Conservation (phyloP, 2,888 invertebrate species). For the Branchellion lobata region DNA sequence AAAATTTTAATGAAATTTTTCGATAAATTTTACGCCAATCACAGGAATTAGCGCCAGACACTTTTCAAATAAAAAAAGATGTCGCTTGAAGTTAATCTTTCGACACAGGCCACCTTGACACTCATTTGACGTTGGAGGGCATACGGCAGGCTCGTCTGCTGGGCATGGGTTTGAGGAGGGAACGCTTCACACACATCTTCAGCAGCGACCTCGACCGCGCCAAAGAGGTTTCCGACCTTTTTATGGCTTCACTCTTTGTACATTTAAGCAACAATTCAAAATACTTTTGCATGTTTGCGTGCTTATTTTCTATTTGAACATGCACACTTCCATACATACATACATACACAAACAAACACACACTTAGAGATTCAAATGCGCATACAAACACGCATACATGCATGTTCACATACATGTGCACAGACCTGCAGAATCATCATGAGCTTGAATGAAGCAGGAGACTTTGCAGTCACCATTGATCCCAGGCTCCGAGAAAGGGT, state of each 20-base stretch:
- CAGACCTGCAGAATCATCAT: conserved; percentile 37
- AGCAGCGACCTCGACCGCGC: conserved; percentile 39
- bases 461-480: not conserved
- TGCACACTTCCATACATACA: too few relatives aligned
- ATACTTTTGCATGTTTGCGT: not conserved
- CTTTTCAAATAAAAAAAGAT: too few relatives aligned
- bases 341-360: too few relatives aligned
- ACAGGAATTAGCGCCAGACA: too few relatives aligned
- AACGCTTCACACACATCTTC: conserved; percentile 35
- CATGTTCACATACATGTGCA: not conserved
- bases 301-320: too few relatives aligned
- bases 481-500: conserved; percentile 39
- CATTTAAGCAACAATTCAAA: too few relatives aligned
- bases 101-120: conserved; percentile 29
- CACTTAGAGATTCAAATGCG: too few relatives aligned
- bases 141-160: not conserved
- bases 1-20: too few relatives aligned
- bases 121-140: conserved; percentile 3
- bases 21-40: too few relatives aligned
- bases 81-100: too few relatives aligned
- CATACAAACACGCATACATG: too few relatives aligned
- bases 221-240: conserved; percentile 1
- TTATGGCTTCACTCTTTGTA: too few relatives aligned
- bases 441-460: not conserved
- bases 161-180: conserved; percentile 11